Evolutionary conservation across 2,888 invertebrate species (phyloP), one percentile per base, ranked within the genome.

Genomic region (Drosophila ustulata): DNA sequence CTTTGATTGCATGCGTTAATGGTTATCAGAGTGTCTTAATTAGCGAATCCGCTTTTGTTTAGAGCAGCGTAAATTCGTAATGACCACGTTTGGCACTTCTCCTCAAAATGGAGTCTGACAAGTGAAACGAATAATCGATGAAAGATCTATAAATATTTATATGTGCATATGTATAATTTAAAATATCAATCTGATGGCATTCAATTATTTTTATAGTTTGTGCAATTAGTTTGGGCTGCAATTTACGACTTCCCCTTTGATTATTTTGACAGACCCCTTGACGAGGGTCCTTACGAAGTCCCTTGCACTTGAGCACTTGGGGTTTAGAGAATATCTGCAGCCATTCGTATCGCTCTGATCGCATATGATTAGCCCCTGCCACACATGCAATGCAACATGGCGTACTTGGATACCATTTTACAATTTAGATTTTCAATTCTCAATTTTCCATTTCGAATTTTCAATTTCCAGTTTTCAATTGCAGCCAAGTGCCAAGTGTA

Each of bases 241-340:
- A 83, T 80, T 84, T 89, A 84, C 41, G 82, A 84, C 88, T 84
- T 89, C 89, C 84, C 67, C 58, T 55, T 62, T 8, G 63, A 78
- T 49, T 83, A 72, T 87, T 83, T 71, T 87, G 89, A 89, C 84
- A 81, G 67, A 39, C 50, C 39, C 59, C 71, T 63, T 83, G 68
- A 83, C 62, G 70, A 71, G 76, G 86, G 74, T 86, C 70, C 81
- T 71, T 46, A 49, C n/a, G 8, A 9, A 57, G 13, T 2, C 26
- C 9, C 39, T 32, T 47, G 57, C 67, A 86, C 88, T 89, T 78
- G 78, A 84, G 56, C 39, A 49, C 71, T 71, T 63, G 41, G 18
- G 18, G 18, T 18, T 18, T 18, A 18, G 18, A 18, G 18, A 18
- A 18, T 18, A 18, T 18, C 18, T 18, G 18, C 23, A 47, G 66